phyloP scores from a whole-genome alignment of 1,140 invertebrate species.

The Vanessa tameamea region DNA sequence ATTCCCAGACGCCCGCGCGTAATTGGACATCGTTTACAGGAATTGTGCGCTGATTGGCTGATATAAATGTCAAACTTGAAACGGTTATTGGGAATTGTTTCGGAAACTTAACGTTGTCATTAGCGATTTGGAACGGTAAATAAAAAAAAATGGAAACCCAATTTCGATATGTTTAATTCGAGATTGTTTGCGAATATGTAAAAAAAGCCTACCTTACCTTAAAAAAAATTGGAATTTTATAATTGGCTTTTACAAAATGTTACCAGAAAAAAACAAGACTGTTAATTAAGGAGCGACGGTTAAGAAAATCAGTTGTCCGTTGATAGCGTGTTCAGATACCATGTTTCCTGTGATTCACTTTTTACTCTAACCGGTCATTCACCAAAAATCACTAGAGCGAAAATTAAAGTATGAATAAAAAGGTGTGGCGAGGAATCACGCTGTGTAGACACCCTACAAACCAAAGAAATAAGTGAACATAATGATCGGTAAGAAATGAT shows the following conservation, averaged over 20 bases:
- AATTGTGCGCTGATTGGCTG: slow-evolving; percentile 63
- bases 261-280: not conserved
- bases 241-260: not conserved
- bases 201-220: not conserved
- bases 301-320: slow-evolving; percentile 55
- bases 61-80: slow-evolving; percentile 54
- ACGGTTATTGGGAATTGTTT: slow-evolving; percentile 35
- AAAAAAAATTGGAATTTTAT: not conserved
- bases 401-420: slow-evolving; percentile 71
- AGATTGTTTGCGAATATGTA: no score
- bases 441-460: slow-evolving; percentile 66
- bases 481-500: slow-evolving; percentile 58
- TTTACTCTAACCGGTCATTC: slow-evolving; percentile 75
- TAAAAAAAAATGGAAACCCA: not conserved
- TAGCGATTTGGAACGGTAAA: not conserved
- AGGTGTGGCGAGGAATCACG: slow-evolving; percentile 75
- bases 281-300: slow-evolving; percentile 33
- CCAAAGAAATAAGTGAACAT: slow-evolving; percentile 48
- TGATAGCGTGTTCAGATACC: slow-evolving; percentile 60
- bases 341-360: slow-evolving; percentile 75
- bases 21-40: slow-evolving; percentile 72
- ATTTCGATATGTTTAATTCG: not conserved
- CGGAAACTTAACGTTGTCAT: slow-evolving; percentile 8
- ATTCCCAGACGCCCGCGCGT: slow-evolving; percentile 64
- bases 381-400: slow-evolving; percentile 66